Evolutionary conservation across 1,140 invertebrate genomes (phyloP).

Genomic region (Rhizoglyphus robini): DNA sequence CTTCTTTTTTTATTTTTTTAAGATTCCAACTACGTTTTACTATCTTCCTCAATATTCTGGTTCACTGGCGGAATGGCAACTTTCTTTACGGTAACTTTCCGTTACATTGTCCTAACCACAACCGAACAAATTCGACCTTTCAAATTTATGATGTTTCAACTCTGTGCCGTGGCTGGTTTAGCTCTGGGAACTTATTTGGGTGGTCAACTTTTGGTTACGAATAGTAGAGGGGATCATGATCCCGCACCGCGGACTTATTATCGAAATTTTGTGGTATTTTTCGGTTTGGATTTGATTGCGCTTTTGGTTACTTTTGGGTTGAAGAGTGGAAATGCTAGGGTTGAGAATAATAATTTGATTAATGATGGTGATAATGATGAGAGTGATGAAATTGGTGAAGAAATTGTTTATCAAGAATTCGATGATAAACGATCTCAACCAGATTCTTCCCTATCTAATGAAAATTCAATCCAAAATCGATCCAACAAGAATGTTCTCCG

Average conservation of each 20-base stretch:
- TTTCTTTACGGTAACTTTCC: neutral
- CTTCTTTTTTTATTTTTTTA: no score
- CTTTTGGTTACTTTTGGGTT: neutral
- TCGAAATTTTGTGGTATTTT: neutral
- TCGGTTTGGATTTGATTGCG: neutral
- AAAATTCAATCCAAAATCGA: no score
- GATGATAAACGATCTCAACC: no score
- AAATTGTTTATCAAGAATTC: no score
- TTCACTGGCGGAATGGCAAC: neutral
- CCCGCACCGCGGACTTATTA: neutral
- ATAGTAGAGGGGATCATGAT: neutral
- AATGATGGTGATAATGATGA: neutral
- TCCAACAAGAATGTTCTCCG: no score
- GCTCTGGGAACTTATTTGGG: neutral
- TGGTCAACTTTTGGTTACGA: neutral
- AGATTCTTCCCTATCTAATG: no score
- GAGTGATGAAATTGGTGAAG: neutral
- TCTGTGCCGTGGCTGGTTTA: neutral
- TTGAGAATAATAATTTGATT: neutral
- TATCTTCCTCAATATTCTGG: neutral
- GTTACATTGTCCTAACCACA: neutral
- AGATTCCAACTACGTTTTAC: neutral
- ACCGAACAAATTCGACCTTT: neutral
- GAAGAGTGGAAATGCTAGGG: no score
- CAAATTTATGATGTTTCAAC: slow-evolving; percentile 1